Conservation (phyloP, 1,140 invertebrate species). For the Pseudomyrmex pallidus region DNA sequence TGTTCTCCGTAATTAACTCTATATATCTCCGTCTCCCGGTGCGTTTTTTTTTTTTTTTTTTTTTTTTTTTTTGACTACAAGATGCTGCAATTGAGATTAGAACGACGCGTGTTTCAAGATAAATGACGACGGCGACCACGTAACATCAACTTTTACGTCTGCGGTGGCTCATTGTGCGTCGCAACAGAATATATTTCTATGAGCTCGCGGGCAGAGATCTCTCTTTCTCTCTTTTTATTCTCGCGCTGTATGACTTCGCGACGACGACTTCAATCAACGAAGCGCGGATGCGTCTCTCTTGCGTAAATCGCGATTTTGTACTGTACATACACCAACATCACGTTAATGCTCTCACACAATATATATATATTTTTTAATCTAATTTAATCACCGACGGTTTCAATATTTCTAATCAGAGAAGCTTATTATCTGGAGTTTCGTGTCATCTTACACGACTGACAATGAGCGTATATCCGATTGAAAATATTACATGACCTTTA, state of each 20-base stretch:
- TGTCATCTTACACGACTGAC: no score
- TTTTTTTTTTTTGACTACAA: no score
- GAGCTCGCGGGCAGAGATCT: not conserved
- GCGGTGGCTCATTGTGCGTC: constrained; percentile 10
- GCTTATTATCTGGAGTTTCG: no score
- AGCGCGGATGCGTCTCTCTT: not conserved
- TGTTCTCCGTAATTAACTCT: no score
- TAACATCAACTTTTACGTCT: constrained; percentile 21
- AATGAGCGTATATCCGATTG: no score
- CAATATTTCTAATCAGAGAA: no score
- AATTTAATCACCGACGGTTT: no score
- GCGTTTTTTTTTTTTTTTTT: not conserved
- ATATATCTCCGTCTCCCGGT: not conserved
- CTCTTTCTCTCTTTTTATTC: constrained; percentile 1
- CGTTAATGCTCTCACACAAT: no score
- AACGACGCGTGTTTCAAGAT: not conserved
- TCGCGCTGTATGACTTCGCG: not conserved
- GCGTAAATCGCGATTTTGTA: no score
- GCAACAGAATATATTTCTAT: constrained; percentile 11
- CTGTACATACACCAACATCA: no score
- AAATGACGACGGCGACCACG: constrained; percentile 4
- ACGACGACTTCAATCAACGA: not conserved
- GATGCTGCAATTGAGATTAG: constrained; percentile 10
- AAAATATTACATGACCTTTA: no score
- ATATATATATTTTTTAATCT: no score